Evolutionary conservation across 2,113 vertebrate genomes (phyloP), one percentile per base, ranked within the genome.

Genomic region (Periophthalmodon schlosseri): DNA sequence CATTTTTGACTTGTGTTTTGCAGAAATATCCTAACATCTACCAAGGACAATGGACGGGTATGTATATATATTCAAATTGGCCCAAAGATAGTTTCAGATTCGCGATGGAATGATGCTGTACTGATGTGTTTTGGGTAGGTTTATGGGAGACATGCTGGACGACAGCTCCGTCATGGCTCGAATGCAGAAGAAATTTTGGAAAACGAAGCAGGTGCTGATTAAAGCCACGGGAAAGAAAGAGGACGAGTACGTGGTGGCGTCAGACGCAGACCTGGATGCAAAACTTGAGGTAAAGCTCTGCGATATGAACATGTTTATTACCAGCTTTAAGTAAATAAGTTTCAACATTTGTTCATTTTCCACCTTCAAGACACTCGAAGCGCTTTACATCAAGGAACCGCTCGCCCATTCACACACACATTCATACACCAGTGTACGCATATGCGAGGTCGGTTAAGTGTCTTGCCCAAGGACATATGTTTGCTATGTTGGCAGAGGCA

Each of bases 211-310:
- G 90, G 93, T 90, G 49, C 88, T 97, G 65, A 95, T 95, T 82
- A 94, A 96, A 87, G 95, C 95, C 75, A 96, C 95, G 0, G 95
- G 96, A 23, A 96, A 96, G 84, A 96, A 96, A 77, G 92, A 96
- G 86, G 94, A 96, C 28, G 93, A 96, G 52, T 90, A 94, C 12
- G 90, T 95, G 70, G 94, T 95, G 86, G 94, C 92, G 0, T 95
- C 95, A 0, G 95, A 96, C 2, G 94, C 95, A 0, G 95, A 97
- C 50, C 89, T 96, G 82, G 94, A 95, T 46, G 93, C 93, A 64
- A 96, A 96, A 81, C 89, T 93, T 0, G 92, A 95, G 95, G 95
- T 95, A 88, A 20, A 69, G 13, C 13, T 33, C 34, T 60, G 5
- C 10, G 1, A 24, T 23, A 14, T 36, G 33, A 20, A 28, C 28